Conservation (phyloP, 2,888 invertebrate species). For the Diadromus collaris region DNA sequence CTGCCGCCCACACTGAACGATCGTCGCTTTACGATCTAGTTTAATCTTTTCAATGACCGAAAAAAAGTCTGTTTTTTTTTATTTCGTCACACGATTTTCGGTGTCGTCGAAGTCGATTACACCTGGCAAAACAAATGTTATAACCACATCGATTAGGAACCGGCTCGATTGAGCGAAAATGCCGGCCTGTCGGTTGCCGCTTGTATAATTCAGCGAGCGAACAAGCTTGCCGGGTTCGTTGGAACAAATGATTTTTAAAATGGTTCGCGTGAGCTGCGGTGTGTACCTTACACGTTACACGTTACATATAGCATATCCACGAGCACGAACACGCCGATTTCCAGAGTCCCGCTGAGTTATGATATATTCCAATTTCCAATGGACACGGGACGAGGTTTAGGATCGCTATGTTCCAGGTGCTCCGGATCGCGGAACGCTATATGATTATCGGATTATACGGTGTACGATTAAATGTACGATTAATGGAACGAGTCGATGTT, state of each 20-base stretch:
- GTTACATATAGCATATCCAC: neutral
- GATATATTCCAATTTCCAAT: conserved; percentile 30
- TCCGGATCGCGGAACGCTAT: neutral
- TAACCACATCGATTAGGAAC: conserved; percentile 17
- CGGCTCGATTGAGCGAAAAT: conserved; percentile 20
- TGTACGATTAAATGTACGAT: conserved; percentile 26
- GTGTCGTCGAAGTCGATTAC: conserved; percentile 1
- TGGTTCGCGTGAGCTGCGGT: conserved; percentile 1
- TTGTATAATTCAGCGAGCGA: conserved; percentile 21
- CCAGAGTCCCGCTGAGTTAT: conserved; percentile 34
- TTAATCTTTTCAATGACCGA: neutral
- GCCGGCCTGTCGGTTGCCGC: conserved; percentile 13
- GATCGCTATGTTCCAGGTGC: neutral
- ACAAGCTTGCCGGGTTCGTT: conserved; percentile 37
- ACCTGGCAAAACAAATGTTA: conserved; percentile 25
- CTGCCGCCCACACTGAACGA: neutral
- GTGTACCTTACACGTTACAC: neutral
- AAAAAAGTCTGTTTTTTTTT: neutral
- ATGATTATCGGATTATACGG: conserved; percentile 16
- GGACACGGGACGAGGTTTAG: neutral
- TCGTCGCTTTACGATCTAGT: neutral
- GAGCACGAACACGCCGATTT: conserved; percentile 1
- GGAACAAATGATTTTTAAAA: conserved; percentile 44
- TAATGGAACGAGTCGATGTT: conserved; percentile 23
- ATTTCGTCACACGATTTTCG: neutral